Conservation (phyloP, 1,140 invertebrate genomes). For the Ceratosolen fusciceps region DNA sequence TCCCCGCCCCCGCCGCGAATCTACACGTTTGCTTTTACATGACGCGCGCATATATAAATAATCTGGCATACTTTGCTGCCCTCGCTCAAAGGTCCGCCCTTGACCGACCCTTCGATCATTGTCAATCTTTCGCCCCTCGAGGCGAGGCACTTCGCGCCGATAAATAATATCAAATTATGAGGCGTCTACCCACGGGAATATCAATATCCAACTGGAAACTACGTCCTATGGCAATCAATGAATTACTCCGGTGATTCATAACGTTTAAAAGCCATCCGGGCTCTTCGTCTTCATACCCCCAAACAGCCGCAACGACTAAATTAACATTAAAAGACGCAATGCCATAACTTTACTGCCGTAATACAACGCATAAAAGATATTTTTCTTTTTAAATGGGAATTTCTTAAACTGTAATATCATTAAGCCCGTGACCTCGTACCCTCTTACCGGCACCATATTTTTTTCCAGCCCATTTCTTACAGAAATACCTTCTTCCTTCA, state of each 20-base stretch:
- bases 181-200: neutral
- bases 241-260: neutral
- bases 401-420: neutral
- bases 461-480: no score
- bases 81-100: no score
- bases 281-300: neutral
- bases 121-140: neutral
- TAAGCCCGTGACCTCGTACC: neutral
- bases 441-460: neutral
- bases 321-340: conserved; percentile 8
- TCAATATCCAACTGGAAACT: neutral
- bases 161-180: neutral
- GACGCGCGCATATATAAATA: no score
- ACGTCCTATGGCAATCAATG: neutral
- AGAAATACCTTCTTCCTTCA: no score
- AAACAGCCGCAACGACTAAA: neutral
- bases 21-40: no score
- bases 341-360: neutral
- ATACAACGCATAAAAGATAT: no score
- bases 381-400: no score
- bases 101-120: neutral
- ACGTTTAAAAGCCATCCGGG: neutral
- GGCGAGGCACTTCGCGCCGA: neutral
- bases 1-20: no score
- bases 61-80: no score